Conservation (phyloP, 2,888 invertebrate species). For the Cordilura impudica region DNA sequence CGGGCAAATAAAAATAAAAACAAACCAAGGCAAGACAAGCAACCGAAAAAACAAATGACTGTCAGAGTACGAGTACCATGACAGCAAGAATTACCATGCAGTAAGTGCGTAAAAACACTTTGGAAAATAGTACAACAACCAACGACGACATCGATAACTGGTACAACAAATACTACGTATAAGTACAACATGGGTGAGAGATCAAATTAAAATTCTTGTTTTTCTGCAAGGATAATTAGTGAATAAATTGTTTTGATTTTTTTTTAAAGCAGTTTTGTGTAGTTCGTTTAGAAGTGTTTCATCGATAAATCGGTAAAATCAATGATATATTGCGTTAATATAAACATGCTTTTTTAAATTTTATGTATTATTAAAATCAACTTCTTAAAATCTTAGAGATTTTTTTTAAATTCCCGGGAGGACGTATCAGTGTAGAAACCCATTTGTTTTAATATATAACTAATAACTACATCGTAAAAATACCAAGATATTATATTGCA, state of each 20-base stretch:
- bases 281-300: no score
- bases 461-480: no score
- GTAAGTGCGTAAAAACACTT: constrained; percentile 37
- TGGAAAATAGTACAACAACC: constrained; percentile 3
- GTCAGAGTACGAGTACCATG: constrained; percentile 13
- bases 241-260: constrained; percentile 13
- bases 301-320: no score
- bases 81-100: constrained; percentile 24
- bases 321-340: no score
- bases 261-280: neutral
- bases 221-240: constrained; percentile 15
- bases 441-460: no score
- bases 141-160: constrained; percentile 21
- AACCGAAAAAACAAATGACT: constrained; percentile 1
- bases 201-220: constrained; percentile 22
- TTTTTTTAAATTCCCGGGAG: no score
- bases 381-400: no score
- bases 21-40: constrained; percentile 33
- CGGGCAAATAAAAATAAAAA: neutral
- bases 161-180: no score
- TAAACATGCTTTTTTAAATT: no score
- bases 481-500: no score
- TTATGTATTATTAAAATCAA: no score
- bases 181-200: neutral
- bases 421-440: no score